phyloP scores from a whole-genome alignment of 2,113 vertebrate genomes.

The Dinomys branickii region DNA sequence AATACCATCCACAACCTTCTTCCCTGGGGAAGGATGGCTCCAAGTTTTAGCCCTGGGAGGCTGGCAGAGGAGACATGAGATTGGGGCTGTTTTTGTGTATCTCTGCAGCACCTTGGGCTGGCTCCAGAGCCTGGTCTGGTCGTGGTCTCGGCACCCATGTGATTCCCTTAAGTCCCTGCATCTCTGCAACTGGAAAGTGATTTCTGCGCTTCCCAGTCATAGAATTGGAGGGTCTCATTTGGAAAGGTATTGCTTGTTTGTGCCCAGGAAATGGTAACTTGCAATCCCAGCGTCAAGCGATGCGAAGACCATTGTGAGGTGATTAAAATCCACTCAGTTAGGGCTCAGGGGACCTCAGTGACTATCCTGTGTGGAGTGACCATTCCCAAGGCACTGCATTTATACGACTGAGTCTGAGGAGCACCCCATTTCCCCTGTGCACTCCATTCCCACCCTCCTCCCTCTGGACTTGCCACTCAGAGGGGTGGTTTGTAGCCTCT shows the following conservation, averaged over 20 bases:
- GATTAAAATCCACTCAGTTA: not conserved
- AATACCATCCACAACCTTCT: not conserved
- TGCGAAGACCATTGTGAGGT: not conserved
- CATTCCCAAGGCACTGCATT: not conserved
- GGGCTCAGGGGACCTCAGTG: not conserved
- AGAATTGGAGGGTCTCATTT: not conserved
- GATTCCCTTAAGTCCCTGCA: too few species aligned
- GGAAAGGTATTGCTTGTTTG: fast-evolving
- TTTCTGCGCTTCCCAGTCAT: not conserved
- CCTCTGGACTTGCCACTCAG: not conserved
- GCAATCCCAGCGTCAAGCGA: not conserved
- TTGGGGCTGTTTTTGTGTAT: fast-evolving
- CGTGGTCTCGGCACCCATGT: too few species aligned
- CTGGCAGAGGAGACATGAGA: not conserved
- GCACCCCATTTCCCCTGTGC: fast-evolving
- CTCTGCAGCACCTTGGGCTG: not conserved
- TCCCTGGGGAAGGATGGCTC: not conserved
- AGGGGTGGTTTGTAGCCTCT: not conserved
- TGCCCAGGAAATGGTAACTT: not conserved
- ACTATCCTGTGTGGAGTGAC: not conserved
- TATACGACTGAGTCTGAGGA: not conserved
- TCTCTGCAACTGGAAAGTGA: not conserved
- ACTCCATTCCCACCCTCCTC: too few species aligned
- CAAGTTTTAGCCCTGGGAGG: not conserved
- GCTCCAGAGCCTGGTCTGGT: not conserved